Conservation (phyloP, 1,140 invertebrate genomes). For the Temnothorax nylanderi region DNA sequence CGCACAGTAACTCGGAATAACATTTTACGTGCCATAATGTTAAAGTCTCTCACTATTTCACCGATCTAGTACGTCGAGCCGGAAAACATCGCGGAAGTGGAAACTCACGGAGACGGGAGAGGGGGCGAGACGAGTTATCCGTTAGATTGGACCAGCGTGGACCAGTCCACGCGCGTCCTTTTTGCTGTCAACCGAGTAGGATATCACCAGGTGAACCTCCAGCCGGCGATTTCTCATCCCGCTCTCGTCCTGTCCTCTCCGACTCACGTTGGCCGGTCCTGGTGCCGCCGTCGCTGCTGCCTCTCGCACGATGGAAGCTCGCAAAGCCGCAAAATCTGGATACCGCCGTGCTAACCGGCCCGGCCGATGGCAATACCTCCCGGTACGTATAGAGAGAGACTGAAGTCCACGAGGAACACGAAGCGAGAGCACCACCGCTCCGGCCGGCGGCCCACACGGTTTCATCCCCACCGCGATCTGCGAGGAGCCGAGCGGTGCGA, state of each 20-base stretch:
- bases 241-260: conserved; percentile 22
- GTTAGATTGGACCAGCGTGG: background rate
- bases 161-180: background rate
- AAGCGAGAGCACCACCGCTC: conserved; percentile 66
- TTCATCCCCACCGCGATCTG: conserved; percentile 72
- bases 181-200: conserved; percentile 50
- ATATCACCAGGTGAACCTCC: conserved; percentile 2
- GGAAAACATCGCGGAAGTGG: conserved; percentile 13
- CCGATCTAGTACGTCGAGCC: background rate
- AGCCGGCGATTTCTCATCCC: background rate
- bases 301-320: conserved; percentile 19
- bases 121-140: background rate
- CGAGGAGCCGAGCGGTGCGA: conserved; percentile 56
- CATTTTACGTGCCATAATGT: background rate
- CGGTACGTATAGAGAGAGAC: conserved; percentile 73
- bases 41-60: background rate
- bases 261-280: conserved; percentile 36
- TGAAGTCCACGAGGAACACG: conserved; percentile 77
- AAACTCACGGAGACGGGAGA: background rate
- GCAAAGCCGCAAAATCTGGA: conserved; percentile 39
- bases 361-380: conserved; percentile 67
- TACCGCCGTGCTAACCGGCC: conserved; percentile 56
- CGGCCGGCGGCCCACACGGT: conserved; percentile 77
- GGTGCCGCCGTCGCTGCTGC: conserved; percentile 30
- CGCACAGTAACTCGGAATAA: background rate